phyloP scores from a whole-genome alignment of 1,140 invertebrate species.

The Sycophila sp. region DNA sequence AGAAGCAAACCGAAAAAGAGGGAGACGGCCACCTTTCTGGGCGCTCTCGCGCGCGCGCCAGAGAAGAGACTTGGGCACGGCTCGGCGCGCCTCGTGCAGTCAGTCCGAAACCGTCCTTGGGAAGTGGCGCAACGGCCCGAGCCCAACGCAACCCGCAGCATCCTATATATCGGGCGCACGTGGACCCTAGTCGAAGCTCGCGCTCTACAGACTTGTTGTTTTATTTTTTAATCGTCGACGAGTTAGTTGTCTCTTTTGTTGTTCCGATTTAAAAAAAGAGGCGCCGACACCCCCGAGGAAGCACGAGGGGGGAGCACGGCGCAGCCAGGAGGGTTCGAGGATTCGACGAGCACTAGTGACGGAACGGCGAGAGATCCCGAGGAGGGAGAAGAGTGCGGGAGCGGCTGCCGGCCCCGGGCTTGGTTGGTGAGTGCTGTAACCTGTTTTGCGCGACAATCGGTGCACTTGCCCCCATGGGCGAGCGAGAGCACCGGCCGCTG shows the following conservation, averaged over 20 bases:
- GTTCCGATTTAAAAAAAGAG: too few relatives aligned
- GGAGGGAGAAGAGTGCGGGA: too few relatives aligned
- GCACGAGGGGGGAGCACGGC: not conserved
- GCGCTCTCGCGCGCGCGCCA: too few relatives aligned
- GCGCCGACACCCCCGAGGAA: not conserved
- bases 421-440: too few relatives aligned
- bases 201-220: not conserved
- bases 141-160: not conserved
- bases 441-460: too few relatives aligned
- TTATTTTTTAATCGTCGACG: not conserved
- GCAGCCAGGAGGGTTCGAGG: not conserved
- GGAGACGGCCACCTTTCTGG: slow-evolving; percentile 30
- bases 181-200: not conserved
- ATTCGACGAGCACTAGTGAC: not conserved
- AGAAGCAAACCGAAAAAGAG: slow-evolving; percentile 3
- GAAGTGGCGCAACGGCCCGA: slow-evolving; percentile 48
- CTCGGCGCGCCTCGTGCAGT: slow-evolving; percentile 56
- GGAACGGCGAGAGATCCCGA: not conserved
- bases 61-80: slow-evolving; percentile 47
- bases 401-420: too few relatives aligned
- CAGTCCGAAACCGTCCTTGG: slow-evolving; percentile 66
- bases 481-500: too few relatives aligned
- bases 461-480: too few relatives aligned
- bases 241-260: too few relatives aligned
- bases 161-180: not conserved